Evolutionary conservation across 2,113 vertebrate genomes (phyloP), one percentile per base, ranked within the genome.

Genomic region (Eonycteris spelaea): DNA sequence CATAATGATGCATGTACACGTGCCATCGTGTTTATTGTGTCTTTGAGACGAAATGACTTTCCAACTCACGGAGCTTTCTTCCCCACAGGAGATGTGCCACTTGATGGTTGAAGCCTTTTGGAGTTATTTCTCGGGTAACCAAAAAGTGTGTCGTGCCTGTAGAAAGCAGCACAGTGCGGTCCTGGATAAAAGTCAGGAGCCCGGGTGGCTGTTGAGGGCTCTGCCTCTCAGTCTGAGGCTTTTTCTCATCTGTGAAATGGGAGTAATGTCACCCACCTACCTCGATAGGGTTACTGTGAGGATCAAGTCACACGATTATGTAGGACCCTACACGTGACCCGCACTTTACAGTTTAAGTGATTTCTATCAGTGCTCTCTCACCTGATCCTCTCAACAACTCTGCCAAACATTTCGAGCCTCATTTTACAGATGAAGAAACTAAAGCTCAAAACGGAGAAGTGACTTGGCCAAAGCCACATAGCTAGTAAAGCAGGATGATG

Each of bases 21-120:
- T 48, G 51, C 74, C 48, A 35, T 88, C 33, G 14, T 75, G 74
- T 87, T 68, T 79, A 78, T 55, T 85, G 43, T 93, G 33, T 90
- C 87, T 93, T 93, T 83, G 92, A 51, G 75, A 51, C 13, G 7
- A 82, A 95, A 97, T 79, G 80, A 63, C 82, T 92, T 85, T 40
- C 90, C 88, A 84, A 96, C 85, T 97, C 91, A 90, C 77, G 13
- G 21, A 95, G 88, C 93, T 96, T 75, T 94, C 92, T 94, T 97
- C 91, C 91, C 90, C 85, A 95, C 90, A 94, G 97, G 87, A 96
- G 85, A 67, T 94, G 79, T 87, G 79, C 86, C 89, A 87, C 92
- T 95, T 95, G 83, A 96, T 63, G 95, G 77, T 80, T 18, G 38
- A 85, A 57, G 93, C 74, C 70, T 96, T 95, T 90, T 92, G 93